Conservation (phyloP, 2,888 invertebrate genomes). For the Andrena praecox region DNA sequence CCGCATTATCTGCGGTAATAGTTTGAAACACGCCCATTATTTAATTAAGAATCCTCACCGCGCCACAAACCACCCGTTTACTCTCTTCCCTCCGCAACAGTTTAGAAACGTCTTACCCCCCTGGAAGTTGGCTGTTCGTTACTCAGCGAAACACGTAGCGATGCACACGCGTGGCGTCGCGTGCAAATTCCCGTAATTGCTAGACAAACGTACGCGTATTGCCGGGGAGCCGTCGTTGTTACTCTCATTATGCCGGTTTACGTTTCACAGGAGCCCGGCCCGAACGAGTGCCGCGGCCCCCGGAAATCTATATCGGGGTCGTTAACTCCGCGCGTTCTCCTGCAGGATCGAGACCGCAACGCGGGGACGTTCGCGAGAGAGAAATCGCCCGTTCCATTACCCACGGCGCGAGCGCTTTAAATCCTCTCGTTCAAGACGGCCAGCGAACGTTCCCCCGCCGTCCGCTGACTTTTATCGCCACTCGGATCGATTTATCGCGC, state of each 20-base stretch:
- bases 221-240: constrained; percentile 42
- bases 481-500: constrained; percentile 60
- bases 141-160: constrained; percentile 12
- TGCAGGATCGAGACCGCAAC: constrained; percentile 39
- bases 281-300: constrained; percentile 37
- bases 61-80: not conserved
- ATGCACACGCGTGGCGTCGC: constrained; percentile 35
- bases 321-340: constrained; percentile 53
- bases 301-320: constrained; percentile 57
- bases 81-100: not conserved
- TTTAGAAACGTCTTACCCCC: constrained; percentile 24
- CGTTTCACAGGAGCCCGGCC: constrained; percentile 28
- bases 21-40: not conserved
- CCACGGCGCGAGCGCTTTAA: constrained; percentile 52
- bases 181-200: constrained; percentile 42
- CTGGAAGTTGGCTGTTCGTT: constrained; percentile 8
- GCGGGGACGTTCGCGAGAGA: constrained; percentile 44
- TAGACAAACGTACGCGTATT: constrained; percentile 42
- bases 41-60: not conserved
- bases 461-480: constrained; percentile 57
- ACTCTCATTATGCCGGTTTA: constrained; percentile 51
- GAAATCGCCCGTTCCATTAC: constrained; percentile 63
- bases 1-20: not conserved
- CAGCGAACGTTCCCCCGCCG: constrained; percentile 53
- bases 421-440: constrained; percentile 62